phyloP scores from a whole-genome alignment of 2,888 invertebrate genomes.

The Drosophila dives region DNA sequence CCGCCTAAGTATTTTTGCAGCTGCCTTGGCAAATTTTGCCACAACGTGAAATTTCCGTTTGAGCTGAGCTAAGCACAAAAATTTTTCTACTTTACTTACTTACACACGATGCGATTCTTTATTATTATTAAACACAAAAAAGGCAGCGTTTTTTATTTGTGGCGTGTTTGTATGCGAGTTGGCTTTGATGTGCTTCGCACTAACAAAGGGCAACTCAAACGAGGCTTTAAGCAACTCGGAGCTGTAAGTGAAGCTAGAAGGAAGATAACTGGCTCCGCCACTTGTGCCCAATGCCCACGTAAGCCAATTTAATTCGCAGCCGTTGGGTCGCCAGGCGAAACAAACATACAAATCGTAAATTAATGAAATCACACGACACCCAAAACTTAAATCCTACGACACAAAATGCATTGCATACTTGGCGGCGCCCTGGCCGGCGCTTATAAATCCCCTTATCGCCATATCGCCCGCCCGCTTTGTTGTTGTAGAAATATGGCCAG shows the following conservation, averaged over 20 bases:
- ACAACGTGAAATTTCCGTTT: constrained; percentile 76
- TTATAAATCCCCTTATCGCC: constrained; percentile 75
- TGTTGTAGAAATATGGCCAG: constrained; percentile 70
- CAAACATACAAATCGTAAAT: constrained; percentile 65
- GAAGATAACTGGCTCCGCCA: constrained; percentile 13
- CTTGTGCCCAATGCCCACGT: constrained; percentile 50
- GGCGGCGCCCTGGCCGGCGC: constrained; percentile 54
- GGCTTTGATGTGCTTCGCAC: constrained; percentile 51
- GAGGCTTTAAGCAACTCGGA: constrained; percentile 47
- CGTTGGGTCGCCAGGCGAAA: constrained; percentile 56
- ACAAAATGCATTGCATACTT: constrained; percentile 57
- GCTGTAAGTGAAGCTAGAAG: neutral
- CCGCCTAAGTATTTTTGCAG: constrained; percentile 75
- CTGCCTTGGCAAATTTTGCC: constrained; percentile 62
- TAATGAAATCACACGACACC: constrained; percentile 70
- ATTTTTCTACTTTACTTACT: constrained; percentile 72
- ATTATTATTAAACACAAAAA: constrained; percentile 73
- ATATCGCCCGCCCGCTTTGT: constrained; percentile 58
- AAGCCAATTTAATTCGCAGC: constrained; percentile 77
- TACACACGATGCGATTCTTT: constrained; percentile 62
- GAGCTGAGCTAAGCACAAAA: constrained; percentile 79
- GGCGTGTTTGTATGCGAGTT: constrained; percentile 5
- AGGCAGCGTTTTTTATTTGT: constrained; percentile 21
- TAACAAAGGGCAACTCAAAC: constrained; percentile 34
- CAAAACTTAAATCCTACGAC: constrained; percentile 71